A percentile compares a stretch with the other conserved stretches of the same genome.
phyloP scores from a whole-genome alignment of 2,797 vertebrate species.

The Rallus crepitans region DNA sequence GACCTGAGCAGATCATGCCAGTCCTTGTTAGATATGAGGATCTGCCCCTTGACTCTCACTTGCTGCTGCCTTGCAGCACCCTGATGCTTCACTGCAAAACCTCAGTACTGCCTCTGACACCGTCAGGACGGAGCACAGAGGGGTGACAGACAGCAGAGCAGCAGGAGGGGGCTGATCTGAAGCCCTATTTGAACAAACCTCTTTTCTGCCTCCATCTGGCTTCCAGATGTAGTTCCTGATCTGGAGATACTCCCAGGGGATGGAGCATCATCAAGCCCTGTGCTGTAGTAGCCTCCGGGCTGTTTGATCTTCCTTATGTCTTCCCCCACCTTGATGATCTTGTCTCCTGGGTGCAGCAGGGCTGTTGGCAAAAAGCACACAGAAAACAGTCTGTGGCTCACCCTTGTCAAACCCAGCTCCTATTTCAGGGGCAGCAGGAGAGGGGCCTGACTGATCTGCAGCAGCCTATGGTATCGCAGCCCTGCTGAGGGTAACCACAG shows the following conservation, averaged over 20 bases:
- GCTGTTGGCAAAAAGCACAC: constrained; percentile 34
- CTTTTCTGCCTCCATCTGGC: neutral
- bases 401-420: neutral
- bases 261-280: rapidly evolving
- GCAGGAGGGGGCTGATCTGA: neutral
- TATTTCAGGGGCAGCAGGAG: neutral
- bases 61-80: neutral
- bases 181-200: neutral
- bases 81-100: neutral
- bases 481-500: neutral
- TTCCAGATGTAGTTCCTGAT: neutral
- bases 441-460: neutral
- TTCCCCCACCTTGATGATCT: constrained; percentile 18
- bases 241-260: neutral
- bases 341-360: constrained; percentile 75
- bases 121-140: neutral
- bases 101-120: neutral
- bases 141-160: neutral
- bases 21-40: neutral
- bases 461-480: neutral
- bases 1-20: neutral
- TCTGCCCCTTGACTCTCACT: neutral
- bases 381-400: neutral
- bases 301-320: constrained; percentile 55
- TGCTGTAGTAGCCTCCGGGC: constrained; percentile 60